Base-by-base conservation (phyloP, 2,888 invertebrate species). In the Pharmacophagus antenor region DNA sequence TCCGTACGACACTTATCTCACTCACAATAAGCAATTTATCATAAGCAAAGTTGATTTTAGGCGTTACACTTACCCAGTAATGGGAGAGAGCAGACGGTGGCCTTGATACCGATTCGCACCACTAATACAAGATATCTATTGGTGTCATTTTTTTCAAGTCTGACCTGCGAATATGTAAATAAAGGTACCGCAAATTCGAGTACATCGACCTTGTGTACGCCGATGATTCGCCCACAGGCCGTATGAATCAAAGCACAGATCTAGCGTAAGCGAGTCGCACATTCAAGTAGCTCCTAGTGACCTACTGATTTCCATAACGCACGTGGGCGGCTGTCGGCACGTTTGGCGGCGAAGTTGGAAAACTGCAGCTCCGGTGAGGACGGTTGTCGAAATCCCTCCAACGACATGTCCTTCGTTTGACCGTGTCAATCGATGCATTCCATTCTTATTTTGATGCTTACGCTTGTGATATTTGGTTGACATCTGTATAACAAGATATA, bases 31-130 rank as follows among this genome's bases (percentile, higher is more conserved):
- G 74, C 82, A 82, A 89, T 90, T 85, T 87, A 89, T 89, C 89
- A 88, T 85, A 83, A 76, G 72, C 72, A 67, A 70, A 72, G 80
- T 83, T 81, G 80, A 83, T 84, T 85, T 86, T 80, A 79, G 80
- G 76, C 82, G 89, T 86, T 89, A 90, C 85, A 89, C 88, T 90
- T 86, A 90, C 89, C 89, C 76, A 88, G 82, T 88, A 85, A 88
- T 72, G 70, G 79, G 86, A 85, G 87, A 88, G 87, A 82, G 84
- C 81, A 74, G 79, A 65, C 73, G 64, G 62, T 85, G 87, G 74
- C 89, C 89, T 90, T 90, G 89, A 88, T 89, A 87, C 81, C 77
- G 76, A 83, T 89, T 85, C 77, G 82, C 87, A 84, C 79, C 73
- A 76, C 58, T 51, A 77, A 66, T 62, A 69, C 65, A 64, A 67